These are phyloP conservation scores for Plectrocnemia conspersa DNA, from an alignment of 1,140 invertebrate species.

Conservation along the genomic window DNA sequence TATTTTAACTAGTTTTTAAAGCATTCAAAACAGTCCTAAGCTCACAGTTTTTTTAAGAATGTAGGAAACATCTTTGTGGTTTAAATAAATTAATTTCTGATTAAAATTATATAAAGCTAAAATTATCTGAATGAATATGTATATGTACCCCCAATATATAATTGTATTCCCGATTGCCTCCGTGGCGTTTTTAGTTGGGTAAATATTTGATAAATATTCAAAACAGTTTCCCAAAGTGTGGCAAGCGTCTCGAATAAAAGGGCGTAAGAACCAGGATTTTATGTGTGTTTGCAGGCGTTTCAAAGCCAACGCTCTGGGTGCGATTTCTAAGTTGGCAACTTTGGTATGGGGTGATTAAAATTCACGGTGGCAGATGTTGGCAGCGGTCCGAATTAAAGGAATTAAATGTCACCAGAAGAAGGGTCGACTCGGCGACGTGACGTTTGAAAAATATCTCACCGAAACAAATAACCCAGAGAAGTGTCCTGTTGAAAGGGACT, in stretches of 20 bases:
- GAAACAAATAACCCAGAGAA: conserved; percentile 2
- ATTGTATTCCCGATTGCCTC: neutral
- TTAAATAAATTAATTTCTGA: too few relatives aligned
- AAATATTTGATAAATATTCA: conserved; percentile 34
- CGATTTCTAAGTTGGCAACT: conserved; percentile 3
- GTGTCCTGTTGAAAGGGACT: neutral
- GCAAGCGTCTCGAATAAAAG: neutral
- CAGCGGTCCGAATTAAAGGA: conserved; percentile 31
- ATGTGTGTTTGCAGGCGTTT: neutral
- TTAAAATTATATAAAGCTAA: too few relatives aligned
- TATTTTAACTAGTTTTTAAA: too few relatives aligned
- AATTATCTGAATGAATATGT: too few relatives aligned
- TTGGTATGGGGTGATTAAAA: conserved; percentile 23
- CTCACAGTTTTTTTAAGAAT: too few relatives aligned
- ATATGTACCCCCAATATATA: neutral
- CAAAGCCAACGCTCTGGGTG: conserved; percentile 1
- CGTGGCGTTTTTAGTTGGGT: conserved; percentile 15
- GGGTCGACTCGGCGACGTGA: conserved; percentile 7
- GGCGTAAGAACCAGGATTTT: conserved; percentile 5
- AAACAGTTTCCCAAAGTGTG: conserved; percentile 21
- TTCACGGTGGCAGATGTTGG: conserved; percentile 22
- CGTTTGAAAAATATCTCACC: conserved; percentile 16
- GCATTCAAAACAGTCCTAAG: too few relatives aligned
- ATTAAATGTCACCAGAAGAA: conserved; percentile 24
- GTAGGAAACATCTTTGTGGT: too few relatives aligned